phyloP scores from a whole-genome alignment of 2,888 invertebrate species.

The Agrochola litura region DNA sequence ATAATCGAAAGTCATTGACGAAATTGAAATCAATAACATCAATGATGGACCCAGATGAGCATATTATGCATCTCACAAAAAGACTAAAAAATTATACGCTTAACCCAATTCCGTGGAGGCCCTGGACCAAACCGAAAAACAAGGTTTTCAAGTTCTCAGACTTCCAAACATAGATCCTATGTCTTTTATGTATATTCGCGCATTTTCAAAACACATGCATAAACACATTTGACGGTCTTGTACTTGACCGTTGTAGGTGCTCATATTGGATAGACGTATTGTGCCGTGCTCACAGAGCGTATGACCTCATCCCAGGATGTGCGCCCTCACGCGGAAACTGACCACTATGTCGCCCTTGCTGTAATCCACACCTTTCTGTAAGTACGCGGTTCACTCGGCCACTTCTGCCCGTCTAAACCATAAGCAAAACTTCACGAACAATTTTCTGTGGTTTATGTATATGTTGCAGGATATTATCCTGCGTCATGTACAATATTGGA shows the following conservation, averaged over 20 bases:
- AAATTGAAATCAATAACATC: neutral
- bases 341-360: slow-evolving; percentile 76
- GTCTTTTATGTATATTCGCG: neutral
- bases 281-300: slow-evolving; percentile 84
- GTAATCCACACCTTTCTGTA: slow-evolving; percentile 83
- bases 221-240: slow-evolving; percentile 18
- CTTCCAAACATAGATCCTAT: neutral
- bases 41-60: neutral
- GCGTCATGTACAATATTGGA: neutral
- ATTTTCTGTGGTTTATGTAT: slow-evolving; percentile 2
- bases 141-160: neutral
- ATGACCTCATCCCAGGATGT: slow-evolving; percentile 82
- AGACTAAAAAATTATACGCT: neutral
- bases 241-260: slow-evolving; percentile 37
- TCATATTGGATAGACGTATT: slow-evolving; percentile 73
- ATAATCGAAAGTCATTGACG: neutral
- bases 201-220: slow-evolving; percentile 18
- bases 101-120: neutral
- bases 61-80: neutral
- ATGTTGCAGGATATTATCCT: neutral
- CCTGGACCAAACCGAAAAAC: neutral
- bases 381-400: slow-evolving; percentile 42
- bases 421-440: slow-evolving; percentile 3
- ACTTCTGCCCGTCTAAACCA: slow-evolving; percentile 23
- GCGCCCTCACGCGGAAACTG: slow-evolving; percentile 84